A percentile compares a stretch with the other conserved stretches of the same genome.
Conservation (phyloP, 2,113 vertebrate species). For the Campylomormyrus tamandua region DNA sequence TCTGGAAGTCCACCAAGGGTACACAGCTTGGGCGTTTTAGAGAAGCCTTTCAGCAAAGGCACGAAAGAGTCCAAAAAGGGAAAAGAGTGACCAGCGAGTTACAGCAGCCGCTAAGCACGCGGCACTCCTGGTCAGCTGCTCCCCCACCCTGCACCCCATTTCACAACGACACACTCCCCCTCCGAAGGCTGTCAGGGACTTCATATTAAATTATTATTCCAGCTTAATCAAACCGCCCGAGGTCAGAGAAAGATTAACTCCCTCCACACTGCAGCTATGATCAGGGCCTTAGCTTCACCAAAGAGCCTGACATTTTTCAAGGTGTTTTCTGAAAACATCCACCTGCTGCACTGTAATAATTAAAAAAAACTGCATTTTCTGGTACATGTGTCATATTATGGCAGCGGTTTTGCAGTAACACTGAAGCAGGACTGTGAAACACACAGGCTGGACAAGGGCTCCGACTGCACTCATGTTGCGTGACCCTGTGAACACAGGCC, state of each 20-base stretch:
- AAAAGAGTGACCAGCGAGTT: background rate
- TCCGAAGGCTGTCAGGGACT: background rate
- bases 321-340: background rate
- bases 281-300: background rate
- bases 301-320: background rate
- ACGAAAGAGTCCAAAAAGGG: background rate
- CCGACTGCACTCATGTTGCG: no score
- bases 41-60: background rate
- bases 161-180: background rate
- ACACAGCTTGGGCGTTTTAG: background rate
- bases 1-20: background rate
- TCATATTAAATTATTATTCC: background rate
- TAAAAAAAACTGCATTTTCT: background rate
- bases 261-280: background rate
- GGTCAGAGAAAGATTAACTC: background rate
- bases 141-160: background rate
- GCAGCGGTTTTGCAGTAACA: background rate
- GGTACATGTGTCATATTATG: background rate
- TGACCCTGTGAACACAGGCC: background rate
- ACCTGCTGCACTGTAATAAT: background rate
- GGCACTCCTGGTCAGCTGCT: background rate
- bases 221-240: background rate
- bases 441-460: no score
- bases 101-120: background rate
- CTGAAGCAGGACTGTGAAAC: background rate